Evolutionary conservation across 2,113 vertebrate genomes (phyloP), one percentile per base, ranked within the genome.

Genomic region (Catharus fuscescens): DNA sequence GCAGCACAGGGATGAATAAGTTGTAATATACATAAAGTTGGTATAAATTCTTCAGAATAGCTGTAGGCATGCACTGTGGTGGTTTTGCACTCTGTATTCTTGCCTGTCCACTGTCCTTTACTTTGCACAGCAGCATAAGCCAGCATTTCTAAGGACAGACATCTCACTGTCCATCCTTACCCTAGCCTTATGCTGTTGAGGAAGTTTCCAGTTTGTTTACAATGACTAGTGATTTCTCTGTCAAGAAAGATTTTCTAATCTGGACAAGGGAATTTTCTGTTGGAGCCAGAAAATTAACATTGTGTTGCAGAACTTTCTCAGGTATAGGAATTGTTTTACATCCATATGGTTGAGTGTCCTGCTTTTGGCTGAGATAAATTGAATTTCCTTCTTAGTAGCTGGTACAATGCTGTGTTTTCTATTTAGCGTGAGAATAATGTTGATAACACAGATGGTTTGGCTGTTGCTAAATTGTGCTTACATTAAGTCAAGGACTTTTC

Each of bases 1-100:
- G 25, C 25, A 52, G 25, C 0, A 1, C 0, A 3, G 3, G 3
- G 12, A 66, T 8, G 3, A 44, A 9, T 25, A 57, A 8, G 1
- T 53, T 81, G 4, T 9, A 57, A 50, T 47, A 88, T 72, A 32
- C 14, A 16, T 44, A 36, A 21, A 62, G 3, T 4, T 60, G 11
- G 2, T 29, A 42, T 54, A 36, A 78, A 0, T 50, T 83, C 10
- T 44, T 40, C 47, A 59, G 25, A 71, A 48, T 11, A 60, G 20
- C 21, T 54, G 5, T 44, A 71, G 10, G 11, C 25, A 38, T n/a
- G 20, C 29, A 57, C 17, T 45, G 31, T 56, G 26, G 14, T 59
- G 5, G 5, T 52, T 66, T 66, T 52, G 8, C 8, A 34, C 26
- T 40, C 8, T 59, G 2, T 40, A 4, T 80, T 83, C 23, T 74